A percentile compares a stretch with the other conserved stretches of the same genome.
phyloP scores from a whole-genome alignment of 2,113 vertebrate species.

The Chloebia gouldiae region DNA sequence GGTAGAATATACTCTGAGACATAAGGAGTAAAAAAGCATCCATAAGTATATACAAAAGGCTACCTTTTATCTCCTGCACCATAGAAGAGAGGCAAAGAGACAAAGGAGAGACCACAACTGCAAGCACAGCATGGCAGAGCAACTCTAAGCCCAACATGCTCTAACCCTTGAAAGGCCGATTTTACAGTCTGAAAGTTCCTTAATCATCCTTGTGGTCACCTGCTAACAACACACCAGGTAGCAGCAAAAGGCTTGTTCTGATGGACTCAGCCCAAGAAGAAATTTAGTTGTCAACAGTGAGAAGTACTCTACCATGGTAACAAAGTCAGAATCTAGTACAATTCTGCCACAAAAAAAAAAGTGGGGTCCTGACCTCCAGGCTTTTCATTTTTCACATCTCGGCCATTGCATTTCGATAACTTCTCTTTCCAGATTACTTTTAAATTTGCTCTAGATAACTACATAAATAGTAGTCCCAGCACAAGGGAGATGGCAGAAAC shows the following conservation, averaged over 20 bases:
- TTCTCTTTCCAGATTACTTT: neutral
- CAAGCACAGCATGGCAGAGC: neutral
- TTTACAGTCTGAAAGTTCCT: neutral
- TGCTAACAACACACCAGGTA: neutral
- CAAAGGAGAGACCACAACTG: neutral
- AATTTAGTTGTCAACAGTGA: neutral
- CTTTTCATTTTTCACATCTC: neutral
- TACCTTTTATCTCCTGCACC: neutral
- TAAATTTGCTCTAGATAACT: neutral
- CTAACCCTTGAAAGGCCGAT: rapidly evolving
- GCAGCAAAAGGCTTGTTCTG: neutral
- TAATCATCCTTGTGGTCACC: neutral
- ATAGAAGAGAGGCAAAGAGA: neutral
- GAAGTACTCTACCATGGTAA: neutral
- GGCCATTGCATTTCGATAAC: neutral
- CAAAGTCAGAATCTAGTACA: neutral
- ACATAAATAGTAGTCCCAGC: neutral
- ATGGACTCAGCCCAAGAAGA: neutral
- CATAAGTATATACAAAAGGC: neutral
- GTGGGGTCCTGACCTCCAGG: neutral
- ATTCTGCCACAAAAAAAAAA: neutral
- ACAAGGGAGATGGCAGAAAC: neutral
- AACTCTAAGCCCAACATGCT: neutral
- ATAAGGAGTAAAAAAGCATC: neutral
- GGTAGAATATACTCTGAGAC: neutral